Evolutionary conservation across 1,140 invertebrate species (phyloP).

Genomic region (Megalopta genalis): DNA sequence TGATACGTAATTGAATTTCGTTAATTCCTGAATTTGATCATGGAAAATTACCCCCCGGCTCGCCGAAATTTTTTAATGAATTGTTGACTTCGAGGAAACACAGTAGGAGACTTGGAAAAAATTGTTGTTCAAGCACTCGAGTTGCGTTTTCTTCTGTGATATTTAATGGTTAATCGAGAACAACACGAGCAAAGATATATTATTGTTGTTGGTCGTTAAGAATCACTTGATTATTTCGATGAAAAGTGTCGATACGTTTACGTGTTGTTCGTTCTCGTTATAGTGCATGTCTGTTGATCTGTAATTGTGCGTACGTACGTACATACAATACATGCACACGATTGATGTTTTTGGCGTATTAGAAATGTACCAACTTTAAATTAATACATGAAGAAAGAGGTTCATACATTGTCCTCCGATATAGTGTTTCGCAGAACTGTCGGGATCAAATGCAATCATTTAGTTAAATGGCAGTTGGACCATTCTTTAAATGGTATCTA

Average conservation of each 20-base stretch:
- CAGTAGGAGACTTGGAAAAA: neutral
- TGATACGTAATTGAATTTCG: neutral
- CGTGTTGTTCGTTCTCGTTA: slow-evolving; percentile 1
- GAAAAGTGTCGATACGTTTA: neutral
- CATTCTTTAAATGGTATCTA: too few relatives aligned
- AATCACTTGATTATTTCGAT: neutral
- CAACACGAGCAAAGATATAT: neutral
- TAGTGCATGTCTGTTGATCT: slow-evolving; percentile 14
- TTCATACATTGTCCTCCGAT: neutral
- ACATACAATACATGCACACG: slow-evolving; percentile 50
- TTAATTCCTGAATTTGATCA: neutral
- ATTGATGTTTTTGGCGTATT: slow-evolving; percentile 44
- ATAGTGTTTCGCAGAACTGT: too few relatives aligned
- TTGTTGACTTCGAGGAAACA: neutral
- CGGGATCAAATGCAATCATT: neutral
- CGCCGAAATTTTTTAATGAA: neutral
- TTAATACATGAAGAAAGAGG: slow-evolving; percentile 2
- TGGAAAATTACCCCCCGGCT: neutral
- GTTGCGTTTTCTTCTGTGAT: neutral
- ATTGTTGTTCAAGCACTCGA: neutral
- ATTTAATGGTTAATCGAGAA: neutral
- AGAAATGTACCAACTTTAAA: slow-evolving; percentile 26
- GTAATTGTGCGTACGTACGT: slow-evolving; percentile 12
- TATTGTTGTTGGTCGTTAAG: neutral
- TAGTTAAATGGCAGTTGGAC: neutral